Evolutionary conservation across 1,140 invertebrate genomes (phyloP).

Genomic region (Nebria ingens): DNA sequence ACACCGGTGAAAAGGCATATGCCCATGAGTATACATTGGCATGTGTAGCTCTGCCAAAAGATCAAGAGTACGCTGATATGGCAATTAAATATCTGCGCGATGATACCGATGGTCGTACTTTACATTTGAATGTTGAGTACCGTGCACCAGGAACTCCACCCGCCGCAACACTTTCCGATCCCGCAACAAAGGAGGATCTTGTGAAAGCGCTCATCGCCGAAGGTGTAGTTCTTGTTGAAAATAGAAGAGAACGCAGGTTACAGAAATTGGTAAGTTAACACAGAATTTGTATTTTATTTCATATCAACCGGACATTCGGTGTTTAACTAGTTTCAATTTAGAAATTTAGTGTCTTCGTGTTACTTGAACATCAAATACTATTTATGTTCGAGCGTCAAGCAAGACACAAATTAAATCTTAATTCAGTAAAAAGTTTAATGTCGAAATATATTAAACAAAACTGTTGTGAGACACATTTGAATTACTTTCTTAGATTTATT

Average conservation of each 20-base stretch:
- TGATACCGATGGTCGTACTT: constrained; percentile 50
- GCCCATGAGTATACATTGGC: constrained; percentile 81
- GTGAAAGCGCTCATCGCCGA: constrained; percentile 74
- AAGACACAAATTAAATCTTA: too few relatives aligned
- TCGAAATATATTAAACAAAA: too few relatives aligned
- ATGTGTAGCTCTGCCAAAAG: constrained; percentile 69
- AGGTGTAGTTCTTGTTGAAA: constrained; percentile 75
- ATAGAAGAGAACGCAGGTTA: constrained; percentile 68
- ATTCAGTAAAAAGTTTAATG: too few relatives aligned
- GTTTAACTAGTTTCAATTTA: too few relatives aligned
- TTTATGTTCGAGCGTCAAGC: too few relatives aligned
- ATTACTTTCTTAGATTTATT: too few relatives aligned
- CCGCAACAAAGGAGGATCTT: constrained; percentile 68
- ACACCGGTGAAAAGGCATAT: constrained; percentile 61
- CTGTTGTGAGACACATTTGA: too few relatives aligned
- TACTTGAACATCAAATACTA: not conserved
- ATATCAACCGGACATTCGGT: too few relatives aligned
- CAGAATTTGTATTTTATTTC: too few relatives aligned
- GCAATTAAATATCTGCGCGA: constrained; percentile 61
- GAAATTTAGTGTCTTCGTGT: not conserved
- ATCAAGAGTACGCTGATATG: constrained; percentile 69
- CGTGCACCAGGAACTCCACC: constrained; percentile 48
- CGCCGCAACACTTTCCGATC: constrained; percentile 55
- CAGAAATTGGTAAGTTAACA: constrained; percentile 63
- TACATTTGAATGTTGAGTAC: constrained; percentile 66